Evolutionary conservation across 2,888 invertebrate genomes (phyloP).

Genomic region (Lymantria dispar): DNA sequence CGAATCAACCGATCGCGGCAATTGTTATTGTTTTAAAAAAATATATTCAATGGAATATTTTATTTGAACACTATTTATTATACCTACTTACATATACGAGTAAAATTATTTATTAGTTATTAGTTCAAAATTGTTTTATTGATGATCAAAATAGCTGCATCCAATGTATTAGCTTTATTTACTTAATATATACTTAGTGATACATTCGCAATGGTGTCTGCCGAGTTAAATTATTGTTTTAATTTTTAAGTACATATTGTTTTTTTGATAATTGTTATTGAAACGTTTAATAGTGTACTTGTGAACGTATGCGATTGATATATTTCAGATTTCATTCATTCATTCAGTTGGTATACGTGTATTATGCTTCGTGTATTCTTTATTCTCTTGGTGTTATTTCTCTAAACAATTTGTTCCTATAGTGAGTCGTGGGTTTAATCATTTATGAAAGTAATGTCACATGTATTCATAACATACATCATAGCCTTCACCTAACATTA

Average conservation of each 20-base stretch:
- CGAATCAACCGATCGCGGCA: background rate
- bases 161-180: slow-evolving; percentile 38
- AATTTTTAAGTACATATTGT: slow-evolving; percentile 30
- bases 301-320: slow-evolving; percentile 15
- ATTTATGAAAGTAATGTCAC: background rate
- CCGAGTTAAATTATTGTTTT: slow-evolving; percentile 26
- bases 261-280: slow-evolving; percentile 41
- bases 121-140: slow-evolving; percentile 25
- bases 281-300: slow-evolving; percentile 23
- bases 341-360: too few relatives aligned
- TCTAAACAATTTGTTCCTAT: slow-evolving; percentile 16
- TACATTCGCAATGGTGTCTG: slow-evolving; percentile 1
- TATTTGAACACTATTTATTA: slow-evolving; percentile 29
- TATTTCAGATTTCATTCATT: too few relatives aligned
- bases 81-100: slow-evolving; percentile 1
- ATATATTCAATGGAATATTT: background rate
- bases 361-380: background rate
- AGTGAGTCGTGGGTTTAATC: background rate
- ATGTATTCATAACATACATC: background rate
- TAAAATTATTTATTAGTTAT: slow-evolving; percentile 12
- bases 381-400: background rate
- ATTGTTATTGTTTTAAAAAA: background rate
- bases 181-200: slow-evolving; percentile 21
- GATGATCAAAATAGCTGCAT: slow-evolving; percentile 31
- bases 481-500: background rate